Conservation (phyloP, 1,140 invertebrate genomes). For the Macrobrachium rosenbergii region DNA sequence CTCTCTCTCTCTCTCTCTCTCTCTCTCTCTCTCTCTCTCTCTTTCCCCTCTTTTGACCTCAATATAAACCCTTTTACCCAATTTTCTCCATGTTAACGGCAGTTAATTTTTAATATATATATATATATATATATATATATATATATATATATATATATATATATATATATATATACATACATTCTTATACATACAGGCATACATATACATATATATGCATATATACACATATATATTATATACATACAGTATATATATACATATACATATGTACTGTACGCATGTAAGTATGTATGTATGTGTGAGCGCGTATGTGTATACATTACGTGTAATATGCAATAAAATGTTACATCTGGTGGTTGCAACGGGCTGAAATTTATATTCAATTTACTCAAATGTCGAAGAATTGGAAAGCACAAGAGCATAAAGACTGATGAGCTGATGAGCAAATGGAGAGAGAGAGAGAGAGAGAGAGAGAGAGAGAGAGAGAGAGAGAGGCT, state of each 20-base stretch:
- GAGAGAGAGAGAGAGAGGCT: too few species aligned
- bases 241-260: not conserved
- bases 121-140: slow-evolving; percentile 14
- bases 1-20: slow-evolving; percentile 6
- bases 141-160: slow-evolving; percentile 16
- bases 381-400: too few species aligned
- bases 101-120: not conserved
- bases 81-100: not conserved
- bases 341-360: too few species aligned
- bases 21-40: not conserved
- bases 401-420: too few species aligned
- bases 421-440: too few species aligned
- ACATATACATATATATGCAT: not conserved
- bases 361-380: too few species aligned
- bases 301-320: not conserved
- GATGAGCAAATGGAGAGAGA: too few species aligned
- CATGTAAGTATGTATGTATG: not conserved
- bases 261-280: not conserved
- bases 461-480: too few species aligned
- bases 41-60: not conserved
- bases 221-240: slow-evolving; percentile 3
- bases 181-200: not conserved
- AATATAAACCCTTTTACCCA: not conserved
- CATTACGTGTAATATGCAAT: too few species aligned
- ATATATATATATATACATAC: slow-evolving; percentile 10